Base-by-base conservation (phyloP, 2,888 invertebrate species). In the Drosophila limbata region DNA sequence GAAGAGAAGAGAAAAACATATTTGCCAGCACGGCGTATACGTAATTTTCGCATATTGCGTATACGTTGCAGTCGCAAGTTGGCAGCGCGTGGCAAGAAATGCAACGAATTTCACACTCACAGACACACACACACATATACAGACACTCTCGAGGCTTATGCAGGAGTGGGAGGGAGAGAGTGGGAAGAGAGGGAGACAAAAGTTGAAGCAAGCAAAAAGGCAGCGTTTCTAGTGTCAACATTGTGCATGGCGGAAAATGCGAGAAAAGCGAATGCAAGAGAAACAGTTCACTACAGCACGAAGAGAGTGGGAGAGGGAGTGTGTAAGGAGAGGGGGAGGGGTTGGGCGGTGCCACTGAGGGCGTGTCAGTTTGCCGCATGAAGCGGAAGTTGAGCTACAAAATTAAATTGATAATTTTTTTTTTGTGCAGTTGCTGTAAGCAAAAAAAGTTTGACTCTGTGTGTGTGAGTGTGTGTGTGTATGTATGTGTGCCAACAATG, bases 311-410 rank as follows among this genome's bases (percentile, higher is more conserved):
- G 1, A 19, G 10, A 25, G 47, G 3, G 42, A 13, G 25, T 10
- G 10, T 3, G 10, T 3, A 42, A 5, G 50, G 28, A 10, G 17
- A 9, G 21, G 44, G 13, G n/a, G 17, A 19, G 10, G 19, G 10
- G 25, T 13, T 9, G 39, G 39, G 17, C 53, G 35, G 17, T 40
- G 66, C 31, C 40, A 19, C 33, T 45, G 66, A 65, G 76, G 77
- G 84, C 73, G 77, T 83, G 81, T 61, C 77, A 64, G 69, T 50
- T 52, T 52, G 61, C 77, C 73, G 73, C 79, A 85, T 69, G 62
- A 52, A 77, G 72, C 86, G 90, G 87, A 90, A 90, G 88, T 88
- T 88, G 77, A 88, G 86, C 86, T 88, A 86, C 86, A 86, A 86
- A 86, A 86, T 86, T 89, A 86, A 86, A 86, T 86, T 86, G 88